Evolutionary conservation across 2,113 vertebrate species (phyloP).

Genomic region (Noctilio leporinus): DNA sequence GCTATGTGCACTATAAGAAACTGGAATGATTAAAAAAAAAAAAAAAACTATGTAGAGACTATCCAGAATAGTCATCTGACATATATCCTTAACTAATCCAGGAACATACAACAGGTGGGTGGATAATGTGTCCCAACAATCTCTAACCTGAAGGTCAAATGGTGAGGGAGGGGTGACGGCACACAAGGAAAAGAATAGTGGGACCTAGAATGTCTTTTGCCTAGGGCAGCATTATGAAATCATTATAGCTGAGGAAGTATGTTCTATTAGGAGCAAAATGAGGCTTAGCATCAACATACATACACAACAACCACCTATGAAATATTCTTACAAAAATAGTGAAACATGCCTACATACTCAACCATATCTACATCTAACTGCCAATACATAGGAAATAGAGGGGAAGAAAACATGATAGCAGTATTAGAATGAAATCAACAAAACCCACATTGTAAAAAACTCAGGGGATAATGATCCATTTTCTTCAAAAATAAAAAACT

Average conservation of each 20-base stretch:
- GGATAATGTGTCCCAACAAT: not conserved
- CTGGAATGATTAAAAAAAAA: not conserved
- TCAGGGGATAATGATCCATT: not conserved
- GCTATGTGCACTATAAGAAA: not conserved
- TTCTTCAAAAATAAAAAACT: not conserved
- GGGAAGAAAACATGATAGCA: not conserved
- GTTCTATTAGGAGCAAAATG: not conserved
- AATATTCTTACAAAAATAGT: not conserved
- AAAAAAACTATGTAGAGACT: not conserved
- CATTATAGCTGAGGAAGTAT: not conserved
- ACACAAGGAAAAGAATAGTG: not conserved
- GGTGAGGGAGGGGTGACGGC: rapidly evolving
- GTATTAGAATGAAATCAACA: not conserved
- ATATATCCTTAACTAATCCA: not conserved
- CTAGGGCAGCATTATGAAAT: not conserved
- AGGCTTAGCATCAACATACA: not conserved
- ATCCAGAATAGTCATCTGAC: not conserved
- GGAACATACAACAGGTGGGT: not conserved
- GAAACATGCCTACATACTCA: not conserved
- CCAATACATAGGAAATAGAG: not conserved
- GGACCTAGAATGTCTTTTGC: not conserved
- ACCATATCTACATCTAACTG: not conserved
- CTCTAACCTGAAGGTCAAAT: not conserved
- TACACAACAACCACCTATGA: not conserved
- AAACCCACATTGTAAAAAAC: not conserved